Evolutionary conservation across 1,140 invertebrate species (phyloP).

Genomic region (Parapsyche elsis): DNA sequence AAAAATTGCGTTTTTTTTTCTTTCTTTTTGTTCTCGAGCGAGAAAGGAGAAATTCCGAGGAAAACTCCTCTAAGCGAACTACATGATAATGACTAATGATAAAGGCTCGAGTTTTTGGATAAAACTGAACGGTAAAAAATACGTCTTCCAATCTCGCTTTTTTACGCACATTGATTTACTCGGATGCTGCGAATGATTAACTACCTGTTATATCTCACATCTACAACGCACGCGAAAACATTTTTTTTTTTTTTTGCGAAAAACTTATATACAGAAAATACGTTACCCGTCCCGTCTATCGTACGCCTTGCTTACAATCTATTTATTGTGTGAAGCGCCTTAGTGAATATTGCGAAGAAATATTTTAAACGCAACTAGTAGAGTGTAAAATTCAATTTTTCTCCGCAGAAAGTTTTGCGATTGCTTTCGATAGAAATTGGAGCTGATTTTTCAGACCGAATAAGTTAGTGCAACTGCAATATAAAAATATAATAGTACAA

Average conservation of each 20-base stretch:
- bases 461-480: too few relatives aligned
- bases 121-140: slow-evolving; percentile 11
- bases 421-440: too few relatives aligned
- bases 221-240: background rate
- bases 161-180: slow-evolving; percentile 11
- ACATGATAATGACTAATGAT: slow-evolving; percentile 8
- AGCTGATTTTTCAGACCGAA: too few relatives aligned
- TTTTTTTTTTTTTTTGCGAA: background rate
- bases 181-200: slow-evolving; percentile 10
- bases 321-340: too few relatives aligned
- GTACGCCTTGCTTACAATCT: too few relatives aligned
- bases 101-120: slow-evolving; percentile 4
- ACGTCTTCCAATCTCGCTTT: slow-evolving; percentile 2
- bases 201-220: slow-evolving; percentile 11
- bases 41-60: background rate
- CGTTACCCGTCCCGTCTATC: too few relatives aligned
- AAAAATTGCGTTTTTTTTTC: background rate
- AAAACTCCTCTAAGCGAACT: background rate
- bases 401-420: too few relatives aligned
- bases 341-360: too few relatives aligned
- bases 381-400: too few relatives aligned
- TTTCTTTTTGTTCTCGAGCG: background rate
- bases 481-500: too few relatives aligned
- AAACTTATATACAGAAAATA: too few relatives aligned
- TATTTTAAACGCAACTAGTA: too few relatives aligned